Base-by-base conservation (phyloP, 2,113 vertebrate genomes). In the Melanotaenia duboulayi region DNA sequence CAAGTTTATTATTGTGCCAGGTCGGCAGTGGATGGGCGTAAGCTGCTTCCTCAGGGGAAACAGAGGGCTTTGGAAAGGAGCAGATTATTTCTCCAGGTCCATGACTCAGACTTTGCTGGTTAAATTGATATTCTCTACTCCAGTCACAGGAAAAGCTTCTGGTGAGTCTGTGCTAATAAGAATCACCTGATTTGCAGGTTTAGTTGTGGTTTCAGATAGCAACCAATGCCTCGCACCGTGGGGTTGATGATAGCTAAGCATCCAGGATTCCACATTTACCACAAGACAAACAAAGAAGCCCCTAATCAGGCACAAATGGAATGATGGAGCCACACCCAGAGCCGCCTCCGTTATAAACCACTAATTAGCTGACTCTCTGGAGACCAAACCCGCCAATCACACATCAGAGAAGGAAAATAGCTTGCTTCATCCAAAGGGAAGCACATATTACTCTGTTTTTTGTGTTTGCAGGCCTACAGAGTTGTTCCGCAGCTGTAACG, bases 401-500 rank as follows among this genome's bases (percentile, higher is more conserved):
- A 57, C 74, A 83, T 85, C 76, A 91, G 51, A 68, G 57, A 58
- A 49, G 56, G 61, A 79, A 82, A 82, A 32, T 55, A 68, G 10
- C 35, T 59, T 28, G 48, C n/a, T 52, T 66, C 54, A 44, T 28
- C 19, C 39, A 55, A 19, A 71, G 57, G 46, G 16, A n/a, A 54
- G 16, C 2, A 0, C 14, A 1, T 8, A 28, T 54, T 54, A 2
- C 51, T 28, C 6, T 16, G 16, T 54, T 25, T 54, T 22, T 14
- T 19, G 20, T 39, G 13, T 77, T 4, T 75, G 76, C 88, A 99
- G 98, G 87, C 98, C 98, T 0, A 99, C 97, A 10, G 97, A 99
- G 89, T 95, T 99, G 85, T 99, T 99, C 73, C 95, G 98, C 69
- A 98, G 98, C 89, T 99, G 98, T 71, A 99, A 96, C 80, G 90